These are phyloP conservation scores for Steatocranus sp. DNA, from an alignment of 2,797 vertebrate species.

Conservation along the genomic window DNA sequence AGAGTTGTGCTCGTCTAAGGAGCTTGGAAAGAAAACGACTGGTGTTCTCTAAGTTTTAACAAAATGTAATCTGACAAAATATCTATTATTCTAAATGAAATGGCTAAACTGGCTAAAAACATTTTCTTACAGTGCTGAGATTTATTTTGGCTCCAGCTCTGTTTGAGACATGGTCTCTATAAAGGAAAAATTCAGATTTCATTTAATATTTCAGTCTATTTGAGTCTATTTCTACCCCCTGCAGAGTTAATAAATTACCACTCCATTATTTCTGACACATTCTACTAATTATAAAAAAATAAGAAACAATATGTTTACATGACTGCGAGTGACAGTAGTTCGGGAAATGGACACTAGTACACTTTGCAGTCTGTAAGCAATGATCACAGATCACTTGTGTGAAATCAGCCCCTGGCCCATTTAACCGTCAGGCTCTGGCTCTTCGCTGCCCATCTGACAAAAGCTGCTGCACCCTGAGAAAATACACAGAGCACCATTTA, in stretches of 20 bases:
- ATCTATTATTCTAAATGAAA: not conserved
- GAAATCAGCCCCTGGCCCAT: not conserved
- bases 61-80: not conserved
- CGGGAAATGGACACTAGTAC: not conserved
- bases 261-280: not conserved
- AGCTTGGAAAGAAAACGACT: not conserved
- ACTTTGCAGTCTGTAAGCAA: not conserved
- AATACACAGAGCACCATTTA: not conserved
- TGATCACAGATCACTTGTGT: not conserved
- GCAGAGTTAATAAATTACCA: not conserved
- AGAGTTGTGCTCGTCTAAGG: not conserved
- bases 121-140: not conserved
- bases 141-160: not conserved
- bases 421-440: not conserved
- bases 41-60: not conserved
- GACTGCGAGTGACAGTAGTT: not conserved
- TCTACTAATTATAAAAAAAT: not conserved
- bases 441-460: not conserved
- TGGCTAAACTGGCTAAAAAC: not conserved
- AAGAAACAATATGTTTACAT: not conserved
- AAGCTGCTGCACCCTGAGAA: not conserved
- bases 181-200: not conserved
- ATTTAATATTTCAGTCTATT: not conserved
- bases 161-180: not conserved
- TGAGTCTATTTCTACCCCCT: not conserved